Base-by-base conservation (phyloP, 2,113 vertebrate genomes). In the Nycticorax nycticorax region DNA sequence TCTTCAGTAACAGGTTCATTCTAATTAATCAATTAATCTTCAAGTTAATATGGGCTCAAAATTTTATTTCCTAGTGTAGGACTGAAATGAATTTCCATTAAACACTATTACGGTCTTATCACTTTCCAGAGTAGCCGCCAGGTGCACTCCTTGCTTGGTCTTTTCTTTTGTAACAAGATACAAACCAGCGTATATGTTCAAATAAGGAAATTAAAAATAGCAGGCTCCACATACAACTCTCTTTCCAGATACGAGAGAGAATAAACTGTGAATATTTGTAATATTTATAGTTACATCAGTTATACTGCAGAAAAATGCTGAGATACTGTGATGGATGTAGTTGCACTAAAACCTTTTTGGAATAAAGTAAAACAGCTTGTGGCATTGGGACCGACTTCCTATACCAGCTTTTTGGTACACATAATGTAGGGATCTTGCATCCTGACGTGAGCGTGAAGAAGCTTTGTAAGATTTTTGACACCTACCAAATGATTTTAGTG, bases 101-200 rank as follows among this genome's bases (percentile, higher is more conserved):
- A 91, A 66, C 53, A 79, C 23, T 81, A 0, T 72, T 88, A 85
- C 0, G 7, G 78, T 90, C 48, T 93, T 95, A 81, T 5, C 81
- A 13, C 88, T 93, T 92, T 73, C 47, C 74, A 94, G 85, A 92
- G 33, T 88, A 79, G 74, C 82, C 93, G 82, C 92, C 81, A 95
- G 90, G 71, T 79, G 43, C 19, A 56, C 39, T 85, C 89, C 80
- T 80, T 93, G 66, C 66, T 96, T 96, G 90, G 78, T 87, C 52
- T 87, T 87, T 93, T 89, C 77, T 89, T 81, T 85, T 92, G 27
- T 77, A 84, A 69, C 39, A 80, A 53, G 84, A 86, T 56, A 92
- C 73, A 94, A 78, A 79, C 5, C 66, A 55, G 52, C 59, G 52
- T 93, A 48, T 82, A 85, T 62, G 62, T 67, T 92, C 85, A 97